Percentiles rank a stretch among this genome's conserved stretches.
Evolutionary conservation across 2,888 invertebrate genomes (phyloP).

Genomic region (Nasonia oneida): DNA sequence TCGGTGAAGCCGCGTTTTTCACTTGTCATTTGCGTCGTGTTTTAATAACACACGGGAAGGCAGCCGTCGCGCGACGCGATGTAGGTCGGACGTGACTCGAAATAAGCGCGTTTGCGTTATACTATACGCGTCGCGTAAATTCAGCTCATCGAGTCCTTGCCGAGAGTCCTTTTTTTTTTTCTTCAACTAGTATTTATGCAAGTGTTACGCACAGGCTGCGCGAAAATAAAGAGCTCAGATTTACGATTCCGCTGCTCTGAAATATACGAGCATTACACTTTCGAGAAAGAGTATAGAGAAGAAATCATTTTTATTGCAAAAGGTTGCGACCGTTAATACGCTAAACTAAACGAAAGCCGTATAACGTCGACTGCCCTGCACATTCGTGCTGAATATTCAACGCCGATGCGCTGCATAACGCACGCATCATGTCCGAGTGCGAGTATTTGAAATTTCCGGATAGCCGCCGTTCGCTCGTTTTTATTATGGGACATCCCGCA

Average conservation of each 20-base stretch:
- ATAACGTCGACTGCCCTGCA: not conserved
- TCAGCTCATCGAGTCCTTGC: constrained; percentile 20
- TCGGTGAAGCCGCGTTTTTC: constrained; percentile 30
- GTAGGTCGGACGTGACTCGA: constrained; percentile 59
- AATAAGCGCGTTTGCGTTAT: constrained; percentile 37
- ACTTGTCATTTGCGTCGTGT: constrained; percentile 32
- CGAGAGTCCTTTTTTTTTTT: not conserved
- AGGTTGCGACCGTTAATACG: not conserved
- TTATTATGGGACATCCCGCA: not conserved
- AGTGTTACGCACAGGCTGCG: not conserved
- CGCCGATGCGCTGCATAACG: not conserved
- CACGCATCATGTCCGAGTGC: not conserved
- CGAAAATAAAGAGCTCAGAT: constrained; percentile 3
- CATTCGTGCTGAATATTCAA: no score
- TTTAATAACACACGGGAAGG: constrained; percentile 45
- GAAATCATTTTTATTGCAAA: constrained; percentile 22
- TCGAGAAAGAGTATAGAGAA: not conserved
- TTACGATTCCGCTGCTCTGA: constrained; percentile 28
- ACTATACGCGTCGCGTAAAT: not conserved
- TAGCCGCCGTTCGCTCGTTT: not conserved
- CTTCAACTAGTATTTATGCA: not conserved
- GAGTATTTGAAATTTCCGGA: not conserved
- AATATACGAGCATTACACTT: constrained; percentile 22
- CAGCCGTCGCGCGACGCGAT: not conserved
- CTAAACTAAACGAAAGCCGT: constrained; percentile 20